phyloP scores from a whole-genome alignment of 2,888 invertebrate genomes.

The Selenia dentaria region DNA sequence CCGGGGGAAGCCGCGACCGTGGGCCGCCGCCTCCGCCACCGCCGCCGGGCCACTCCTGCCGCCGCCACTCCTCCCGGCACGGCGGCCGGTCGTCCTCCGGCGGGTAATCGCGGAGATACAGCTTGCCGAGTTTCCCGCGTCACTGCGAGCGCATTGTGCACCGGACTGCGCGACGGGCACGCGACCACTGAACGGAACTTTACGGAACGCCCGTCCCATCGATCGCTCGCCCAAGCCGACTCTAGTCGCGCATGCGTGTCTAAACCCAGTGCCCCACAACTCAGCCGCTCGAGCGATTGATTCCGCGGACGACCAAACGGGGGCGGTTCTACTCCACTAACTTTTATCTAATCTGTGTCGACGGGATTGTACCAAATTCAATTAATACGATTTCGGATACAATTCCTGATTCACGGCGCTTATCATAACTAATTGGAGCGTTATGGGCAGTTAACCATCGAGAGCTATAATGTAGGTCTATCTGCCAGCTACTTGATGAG shows the following conservation, averaged over 20 bases:
- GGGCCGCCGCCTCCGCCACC: conserved; percentile 71
- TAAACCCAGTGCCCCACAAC: conserved; percentile 45
- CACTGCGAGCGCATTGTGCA: conserved; percentile 73
- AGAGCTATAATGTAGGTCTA: background rate
- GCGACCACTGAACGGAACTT: conserved; percentile 80
- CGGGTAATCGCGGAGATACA: conserved; percentile 84
- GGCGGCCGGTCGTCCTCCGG: conserved; percentile 83
- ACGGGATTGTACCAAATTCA: conserved; percentile 1
- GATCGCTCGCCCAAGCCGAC: conserved; percentile 42
- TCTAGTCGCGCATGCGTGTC: conserved; percentile 51
- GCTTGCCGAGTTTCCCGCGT: conserved; percentile 81
- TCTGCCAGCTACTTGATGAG: too few relatives aligned
- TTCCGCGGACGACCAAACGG: conserved; percentile 31
- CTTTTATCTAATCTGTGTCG: background rate
- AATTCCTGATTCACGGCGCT: conserved; percentile 1
- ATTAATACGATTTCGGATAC: conserved; percentile 18
- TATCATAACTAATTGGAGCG: conserved; percentile 6
- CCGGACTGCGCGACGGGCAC: conserved; percentile 75
- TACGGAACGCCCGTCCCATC: conserved; percentile 62
- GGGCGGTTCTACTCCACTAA: background rate
- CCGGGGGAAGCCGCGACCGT: conserved; percentile 91
- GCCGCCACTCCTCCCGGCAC: conserved; percentile 81
- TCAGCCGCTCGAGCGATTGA: conserved; percentile 61
- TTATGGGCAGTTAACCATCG: conserved; percentile 4
- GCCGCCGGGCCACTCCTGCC: conserved; percentile 72